Base-by-base conservation (phyloP, 2,113 vertebrate species). In the Bubalus kerabau region DNA sequence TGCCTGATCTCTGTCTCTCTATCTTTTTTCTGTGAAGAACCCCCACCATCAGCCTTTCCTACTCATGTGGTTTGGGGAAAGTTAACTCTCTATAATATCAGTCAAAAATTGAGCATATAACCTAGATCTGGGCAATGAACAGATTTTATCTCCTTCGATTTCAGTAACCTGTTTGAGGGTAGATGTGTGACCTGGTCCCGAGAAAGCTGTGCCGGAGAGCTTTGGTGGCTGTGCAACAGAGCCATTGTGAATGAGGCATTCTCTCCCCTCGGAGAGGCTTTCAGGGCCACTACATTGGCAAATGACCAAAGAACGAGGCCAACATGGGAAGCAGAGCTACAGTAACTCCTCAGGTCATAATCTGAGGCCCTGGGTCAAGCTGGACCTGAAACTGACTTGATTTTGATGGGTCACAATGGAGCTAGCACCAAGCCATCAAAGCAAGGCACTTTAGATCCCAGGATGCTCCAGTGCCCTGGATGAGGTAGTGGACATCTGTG, bases 231-330 rank as follows among this genome's bases (percentile, higher is more conserved):
- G 24, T 82, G 19, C 4, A 23, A 32, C 7, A 40, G 15, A n/a
- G n/a, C 56, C 15, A 0, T 13, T 81, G 5, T 52, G 28, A n/a
- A 30, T 1, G 6, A 67, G 52, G 12, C 14, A 3, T 15, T 24
- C 80, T 90, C 19, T 32, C 21, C 15, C 74, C 46, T 28, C 46
- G 52, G 19, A 21, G 50, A 12, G 13, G 82, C 14, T 52, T 13
- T 62, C 56, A 50, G 24, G 21, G 36, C 28, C 28, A 9, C 24
- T 7, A 3, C 15, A 2, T 1, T 14, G 62, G 19, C 14, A 8
- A 57, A 62, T 40, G n/a, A 57, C 5, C 67, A 23, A n/a, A 52
- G 40, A 43, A 48, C 4, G n/a, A 71, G 46, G 59, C 54, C 50
- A 9, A 16, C 21, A 10, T 8, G 52, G 80, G 56, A 50, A 80